These are phyloP conservation scores for Elymnias hypermnestra DNA, from an alignment of 1,140 invertebrate species.

Conservation along the genomic window DNA sequence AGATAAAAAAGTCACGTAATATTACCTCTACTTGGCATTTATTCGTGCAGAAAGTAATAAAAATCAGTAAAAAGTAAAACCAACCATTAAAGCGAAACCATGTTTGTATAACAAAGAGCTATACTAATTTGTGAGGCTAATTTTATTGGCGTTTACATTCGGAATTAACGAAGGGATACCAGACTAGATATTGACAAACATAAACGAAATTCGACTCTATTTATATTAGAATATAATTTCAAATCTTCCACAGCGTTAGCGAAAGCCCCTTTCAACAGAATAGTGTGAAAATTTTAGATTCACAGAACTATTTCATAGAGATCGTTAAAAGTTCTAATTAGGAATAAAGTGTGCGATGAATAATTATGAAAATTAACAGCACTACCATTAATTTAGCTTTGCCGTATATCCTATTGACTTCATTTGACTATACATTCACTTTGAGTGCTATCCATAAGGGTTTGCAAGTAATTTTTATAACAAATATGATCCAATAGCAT, in stretches of 20 bases:
- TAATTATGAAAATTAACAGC: no score
- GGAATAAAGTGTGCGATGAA: not conserved
- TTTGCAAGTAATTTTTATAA: no score
- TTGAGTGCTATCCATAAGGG: no score
- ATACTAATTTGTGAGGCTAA: constrained; percentile 23
- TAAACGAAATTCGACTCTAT: constrained; percentile 4
- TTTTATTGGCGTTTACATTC: constrained; percentile 26
- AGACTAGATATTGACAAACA: not conserved
- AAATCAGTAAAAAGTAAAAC: not conserved
- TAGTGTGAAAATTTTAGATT: constrained; percentile 20
- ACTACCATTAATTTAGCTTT: no score
- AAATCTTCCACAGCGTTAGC: not conserved
- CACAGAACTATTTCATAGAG: constrained; percentile 12
- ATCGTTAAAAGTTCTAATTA: constrained; percentile 21
- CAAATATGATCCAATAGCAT: no score
- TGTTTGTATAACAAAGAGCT: constrained; percentile 10
- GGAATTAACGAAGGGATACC: constrained; percentile 12
- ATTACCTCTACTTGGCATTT: no score
- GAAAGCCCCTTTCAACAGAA: constrained; percentile 6
- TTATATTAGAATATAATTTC: not conserved
- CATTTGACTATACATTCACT: no score
- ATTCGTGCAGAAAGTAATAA: not conserved
- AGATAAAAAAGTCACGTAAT: no score
- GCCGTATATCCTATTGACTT: no score
- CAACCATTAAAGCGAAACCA: not conserved